Percentiles rank a stretch among this genome's conserved stretches.
These are phyloP conservation scores for Gobio gobio DNA, from an alignment of 2,113 vertebrate genomes.

Conservation along the genomic window DNA sequence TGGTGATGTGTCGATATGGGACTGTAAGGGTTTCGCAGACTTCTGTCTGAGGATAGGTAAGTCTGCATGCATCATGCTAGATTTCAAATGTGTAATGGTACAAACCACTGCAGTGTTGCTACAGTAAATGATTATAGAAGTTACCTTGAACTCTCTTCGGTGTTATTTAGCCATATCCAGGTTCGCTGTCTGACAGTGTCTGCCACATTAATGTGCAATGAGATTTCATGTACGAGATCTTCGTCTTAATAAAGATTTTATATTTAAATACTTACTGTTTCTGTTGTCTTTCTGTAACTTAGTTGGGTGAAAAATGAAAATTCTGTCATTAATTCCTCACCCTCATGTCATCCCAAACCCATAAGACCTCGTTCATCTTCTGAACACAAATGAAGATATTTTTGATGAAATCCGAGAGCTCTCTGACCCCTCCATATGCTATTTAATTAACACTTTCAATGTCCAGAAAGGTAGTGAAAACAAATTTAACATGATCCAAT, in stretches of 20 bases:
- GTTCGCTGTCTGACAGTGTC: conserved; percentile 23
- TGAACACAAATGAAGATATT: too few species aligned
- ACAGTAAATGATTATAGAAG: neutral
- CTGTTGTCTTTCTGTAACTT: neutral
- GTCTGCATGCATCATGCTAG: conserved; percentile 35
- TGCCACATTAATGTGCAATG: conserved; percentile 48
- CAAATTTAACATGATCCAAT: too few species aligned
- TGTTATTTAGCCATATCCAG: conserved; percentile 46
- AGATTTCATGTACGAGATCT: conserved; percentile 27
- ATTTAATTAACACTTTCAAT: too few species aligned
- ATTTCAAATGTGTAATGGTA: conserved; percentile 16
- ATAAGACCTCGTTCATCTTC: too few species aligned
- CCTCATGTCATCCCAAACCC: too few species aligned
- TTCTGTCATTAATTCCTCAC: too few species aligned
- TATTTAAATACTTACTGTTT: conserved; percentile 39
- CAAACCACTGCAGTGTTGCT: conserved; percentile 35
- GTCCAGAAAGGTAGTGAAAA: too few species aligned
- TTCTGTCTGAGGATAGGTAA: neutral
- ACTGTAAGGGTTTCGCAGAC: neutral
- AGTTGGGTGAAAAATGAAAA: neutral
- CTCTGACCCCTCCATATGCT: too few species aligned
- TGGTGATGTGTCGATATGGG: neutral
- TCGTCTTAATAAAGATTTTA: conserved; percentile 55
- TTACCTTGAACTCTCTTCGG: neutral
- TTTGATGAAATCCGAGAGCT: too few species aligned